Base-by-base conservation (phyloP, 2,113 vertebrate genomes). In the Amia ocellicauda region DNA sequence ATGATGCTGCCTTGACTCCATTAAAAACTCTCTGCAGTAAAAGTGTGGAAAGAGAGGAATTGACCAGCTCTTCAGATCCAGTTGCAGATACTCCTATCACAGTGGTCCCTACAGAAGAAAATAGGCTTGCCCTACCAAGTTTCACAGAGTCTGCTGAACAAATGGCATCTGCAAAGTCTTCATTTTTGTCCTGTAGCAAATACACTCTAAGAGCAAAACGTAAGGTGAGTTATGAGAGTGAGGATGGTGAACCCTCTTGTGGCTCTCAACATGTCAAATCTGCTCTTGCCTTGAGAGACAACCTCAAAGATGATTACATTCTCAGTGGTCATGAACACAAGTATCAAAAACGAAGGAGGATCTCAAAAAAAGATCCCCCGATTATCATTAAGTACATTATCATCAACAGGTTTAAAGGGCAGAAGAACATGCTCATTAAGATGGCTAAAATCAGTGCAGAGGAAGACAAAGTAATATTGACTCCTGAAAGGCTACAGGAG, bases 311-410 rank as follows among this genome's bases (percentile, higher is more conserved):
- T 17, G 58, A 58, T 22, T 50, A 19, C 19, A 51, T 83, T 70
- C 78, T 85, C 68, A 86, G 59, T 50, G 64, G 62, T 8, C 80
- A 72, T 23, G 81, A 87, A 2, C 19, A 60, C 40, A 96, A 93
- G 76, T 80, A 84, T 74, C 88, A 91, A 81, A 98, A 97, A 79
- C 90, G 93, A 45, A 88, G 92, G 67, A 98, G 89, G 77, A 77
- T 93, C 73, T 88, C 88, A 59, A 92, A 91, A 82, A 98, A 96
- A 72, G 84, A 98, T 57, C 94, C 95, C 20, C 95, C 97, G 45
- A 88, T 99, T 70, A 95, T 99, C 73, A 98, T 99, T 74, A 99
- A 99, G 77, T 99, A 99, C 78, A 99, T 99, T 74, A 99, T 99
- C 65, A 98, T 99, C 76, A 99, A 99, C 84, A 85, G 97, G 75